Conservation (phyloP, 2,888 invertebrate species). For the Furcula furcula region DNA sequence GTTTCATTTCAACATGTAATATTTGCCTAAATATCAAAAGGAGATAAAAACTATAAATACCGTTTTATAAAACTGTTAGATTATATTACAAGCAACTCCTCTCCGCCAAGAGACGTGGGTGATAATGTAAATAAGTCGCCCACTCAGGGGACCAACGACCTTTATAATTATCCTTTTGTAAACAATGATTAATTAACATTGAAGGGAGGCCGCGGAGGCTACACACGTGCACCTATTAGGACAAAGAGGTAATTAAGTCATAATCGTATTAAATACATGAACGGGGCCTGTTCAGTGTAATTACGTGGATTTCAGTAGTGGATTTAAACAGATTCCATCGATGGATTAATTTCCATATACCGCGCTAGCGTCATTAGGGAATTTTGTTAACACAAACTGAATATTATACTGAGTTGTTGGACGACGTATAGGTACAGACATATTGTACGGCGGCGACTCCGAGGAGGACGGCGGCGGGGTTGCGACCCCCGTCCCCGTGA, state of each 20-base stretch:
- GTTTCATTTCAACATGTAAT: too few species aligned
- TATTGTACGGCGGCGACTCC: too few species aligned
- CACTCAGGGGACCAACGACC: neutral
- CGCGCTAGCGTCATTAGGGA: neutral
- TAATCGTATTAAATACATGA: conserved; percentile 30
- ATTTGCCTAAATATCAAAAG: too few species aligned
- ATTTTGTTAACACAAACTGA: neutral
- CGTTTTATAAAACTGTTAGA: too few species aligned
- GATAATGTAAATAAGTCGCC: neutral
- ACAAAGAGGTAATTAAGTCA: conserved; percentile 16
- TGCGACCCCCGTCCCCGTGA: too few species aligned
- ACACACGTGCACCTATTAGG: neutral
- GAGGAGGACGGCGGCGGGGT: too few species aligned
- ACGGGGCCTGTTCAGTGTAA: conserved; percentile 22
- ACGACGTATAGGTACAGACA: too few species aligned
- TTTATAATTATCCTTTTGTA: neutral
- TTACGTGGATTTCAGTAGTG: conserved; percentile 20
- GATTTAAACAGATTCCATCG: conserved; percentile 15
- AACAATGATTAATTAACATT: conserved; percentile 3
- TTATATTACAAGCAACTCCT: too few species aligned
- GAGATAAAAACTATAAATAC: too few species aligned
- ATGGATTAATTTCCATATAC: neutral
- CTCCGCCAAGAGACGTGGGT: neutral
- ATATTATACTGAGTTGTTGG: too few species aligned
- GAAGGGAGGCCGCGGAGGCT: neutral